Evolutionary conservation across 2,113 vertebrate genomes (phyloP).

Genomic region (Prunella fulvescens): DNA sequence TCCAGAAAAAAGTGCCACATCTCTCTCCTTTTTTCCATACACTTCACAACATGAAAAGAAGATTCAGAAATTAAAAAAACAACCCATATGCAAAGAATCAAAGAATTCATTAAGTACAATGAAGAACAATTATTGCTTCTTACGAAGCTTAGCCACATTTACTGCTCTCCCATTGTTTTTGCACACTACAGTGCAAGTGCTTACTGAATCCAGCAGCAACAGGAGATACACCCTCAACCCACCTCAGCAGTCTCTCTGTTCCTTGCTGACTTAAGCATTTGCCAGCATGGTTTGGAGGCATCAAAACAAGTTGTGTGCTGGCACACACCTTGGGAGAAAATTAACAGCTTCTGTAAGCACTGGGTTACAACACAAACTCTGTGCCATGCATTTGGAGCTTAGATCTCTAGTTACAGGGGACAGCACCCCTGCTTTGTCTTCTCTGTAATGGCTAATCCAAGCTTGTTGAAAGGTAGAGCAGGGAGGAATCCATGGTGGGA

Average conservation of each 20-base stretch:
- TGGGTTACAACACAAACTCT: not conserved
- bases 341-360: not conserved
- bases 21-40: not conserved
- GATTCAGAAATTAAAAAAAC: not conserved
- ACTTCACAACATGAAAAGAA: not conserved
- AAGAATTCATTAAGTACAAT: not conserved
- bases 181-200: accelerated
- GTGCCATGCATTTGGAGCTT: not conserved
- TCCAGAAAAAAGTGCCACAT: not conserved
- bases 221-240: not conserved
- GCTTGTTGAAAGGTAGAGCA: not conserved
- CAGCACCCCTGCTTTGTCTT: not conserved
- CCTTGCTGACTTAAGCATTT: not conserved
- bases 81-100: not conserved
- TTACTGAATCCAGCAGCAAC: not conserved
- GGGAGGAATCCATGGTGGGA: not conserved
- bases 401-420: not conserved
- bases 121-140: not conserved
- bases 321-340: not conserved
- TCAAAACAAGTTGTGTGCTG: not conserved
- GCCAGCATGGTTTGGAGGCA: slow-evolving; percentile 16
- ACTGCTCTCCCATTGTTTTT: not conserved
- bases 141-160: not conserved
- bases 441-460: not conserved
- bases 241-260: not conserved